A percentile compares a stretch with the other conserved stretches of the same genome.
These are phyloP conservation scores for Lasioglossum villosulum DNA, from an alignment of 2,888 invertebrate species.

Conservation along the genomic window DNA sequence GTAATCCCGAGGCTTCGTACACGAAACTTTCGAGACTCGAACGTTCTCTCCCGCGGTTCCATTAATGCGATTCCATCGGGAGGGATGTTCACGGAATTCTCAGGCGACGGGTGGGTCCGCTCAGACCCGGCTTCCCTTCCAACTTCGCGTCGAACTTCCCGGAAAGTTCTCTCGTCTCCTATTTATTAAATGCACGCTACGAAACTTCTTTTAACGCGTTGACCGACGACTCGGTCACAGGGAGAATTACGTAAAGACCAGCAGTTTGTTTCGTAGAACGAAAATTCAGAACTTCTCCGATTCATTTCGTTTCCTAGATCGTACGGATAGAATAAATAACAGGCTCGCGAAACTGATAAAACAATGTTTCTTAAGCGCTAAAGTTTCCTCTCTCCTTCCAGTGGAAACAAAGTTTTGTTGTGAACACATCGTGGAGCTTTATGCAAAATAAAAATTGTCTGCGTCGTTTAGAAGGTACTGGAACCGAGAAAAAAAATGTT, in stretches of 20 bases:
- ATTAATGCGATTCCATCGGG: conserved; percentile 2
- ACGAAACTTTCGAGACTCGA: conserved; percentile 4
- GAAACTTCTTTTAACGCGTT: neutral
- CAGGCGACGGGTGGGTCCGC: neutral
- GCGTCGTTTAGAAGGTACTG: too few relatives aligned
- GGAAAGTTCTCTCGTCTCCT: neutral
- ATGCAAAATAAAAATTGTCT: too few relatives aligned
- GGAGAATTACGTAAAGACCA: neutral
- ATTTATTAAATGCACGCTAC: neutral
- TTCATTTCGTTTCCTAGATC: neutral
- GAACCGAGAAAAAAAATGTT: too few relatives aligned
- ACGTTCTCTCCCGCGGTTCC: neutral
- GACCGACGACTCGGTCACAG: neutral
- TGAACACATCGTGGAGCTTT: too few relatives aligned
- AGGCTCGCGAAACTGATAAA: neutral
- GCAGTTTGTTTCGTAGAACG: neutral
- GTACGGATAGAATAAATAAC: neutral
- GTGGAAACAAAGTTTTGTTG: neutral
- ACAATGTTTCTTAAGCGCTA: neutral
- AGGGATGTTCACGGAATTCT: neutral
- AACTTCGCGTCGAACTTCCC: neutral
- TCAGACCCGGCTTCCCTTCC: neutral
- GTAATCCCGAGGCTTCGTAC: neutral
- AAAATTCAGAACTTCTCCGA: neutral
- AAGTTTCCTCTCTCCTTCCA: neutral